These are phyloP conservation scores for Trissoscelio sp. DNA, from an alignment of 2,888 invertebrate genomes.

Conservation along the genomic window DNA sequence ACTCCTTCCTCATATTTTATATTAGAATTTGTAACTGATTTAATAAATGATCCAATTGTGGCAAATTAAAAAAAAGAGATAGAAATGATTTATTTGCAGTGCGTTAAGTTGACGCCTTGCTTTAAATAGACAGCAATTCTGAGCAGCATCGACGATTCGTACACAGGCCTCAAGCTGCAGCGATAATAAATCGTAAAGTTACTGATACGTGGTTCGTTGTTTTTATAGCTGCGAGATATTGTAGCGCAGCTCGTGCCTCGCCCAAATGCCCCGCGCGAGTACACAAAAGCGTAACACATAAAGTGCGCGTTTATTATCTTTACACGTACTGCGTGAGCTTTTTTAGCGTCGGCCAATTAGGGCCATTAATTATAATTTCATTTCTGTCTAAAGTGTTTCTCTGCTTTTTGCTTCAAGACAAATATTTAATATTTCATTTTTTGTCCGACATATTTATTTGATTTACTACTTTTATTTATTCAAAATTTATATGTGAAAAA, in stretches of 20 bases:
- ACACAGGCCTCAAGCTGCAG: slow-evolving; percentile 28
- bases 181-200: slow-evolving; percentile 62
- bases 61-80: slow-evolving; percentile 5
- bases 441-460: too few species aligned
- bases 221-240: slow-evolving; percentile 62
- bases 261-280: slow-evolving; percentile 49
- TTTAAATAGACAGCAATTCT: slow-evolving; percentile 47
- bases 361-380: slow-evolving; percentile 37
- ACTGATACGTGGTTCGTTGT: slow-evolving; percentile 54
- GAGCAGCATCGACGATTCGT: slow-evolving; percentile 35
- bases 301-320: slow-evolving; percentile 59
- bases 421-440: slow-evolving; percentile 3
- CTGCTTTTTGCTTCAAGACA: neutral
- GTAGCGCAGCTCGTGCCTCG: slow-evolving; percentile 58
- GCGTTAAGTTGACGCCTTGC: slow-evolving; percentile 39
- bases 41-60: slow-evolving; percentile 15
- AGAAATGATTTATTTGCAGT: slow-evolving; percentile 29
- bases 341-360: slow-evolving; percentile 32
- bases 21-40: slow-evolving; percentile 1
- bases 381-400: neutral
- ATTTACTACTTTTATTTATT: too few species aligned
- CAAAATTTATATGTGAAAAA: too few species aligned
- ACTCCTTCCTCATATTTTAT: slow-evolving; percentile 6
- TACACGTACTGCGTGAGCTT: slow-evolving; percentile 44
- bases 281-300: slow-evolving; percentile 56